Base-by-base conservation (phyloP, 2,113 vertebrate genomes). In the Laterallus jamaicensis region DNA sequence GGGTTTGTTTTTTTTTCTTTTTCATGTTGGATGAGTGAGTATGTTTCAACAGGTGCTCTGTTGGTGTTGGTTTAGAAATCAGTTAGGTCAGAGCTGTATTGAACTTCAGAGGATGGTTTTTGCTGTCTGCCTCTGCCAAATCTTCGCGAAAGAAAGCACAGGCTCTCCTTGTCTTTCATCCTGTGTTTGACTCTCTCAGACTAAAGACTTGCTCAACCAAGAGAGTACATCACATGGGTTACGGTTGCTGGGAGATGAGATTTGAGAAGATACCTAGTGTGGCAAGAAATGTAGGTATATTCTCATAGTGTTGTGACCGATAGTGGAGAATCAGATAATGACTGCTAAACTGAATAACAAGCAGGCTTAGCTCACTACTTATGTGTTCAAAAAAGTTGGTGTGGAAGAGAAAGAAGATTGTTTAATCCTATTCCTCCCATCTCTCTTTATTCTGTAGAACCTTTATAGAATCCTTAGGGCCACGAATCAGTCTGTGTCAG, bases 41-140 rank as follows among this genome's bases (percentile, higher is more conserved):
- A 28, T 89, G n/a, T 92, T 96, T 86, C 63, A 88, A 52, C 50
- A 70, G 59, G 37, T 93, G 40, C 25, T 86, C 44, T 32, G 15
- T 62, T 86, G 68, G 44, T 37, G 13, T 24, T 59, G 25, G 19
- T 82, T 88, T 93, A 86, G 82, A 90, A 92, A 94, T 76, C 31
- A 18, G 50, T 70, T 74, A 82, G 75, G 87, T 95, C 47, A 75
- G 64, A 73, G 35, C 52, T 28, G 12, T 44, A 64, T 17, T 92
- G 79, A 92, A 71, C 56, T 94, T 92, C 73, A 84, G 85, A 92
- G 60, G 52, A 40, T 80, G 75, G 5, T 60, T 91, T 91, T 92
- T 90, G 47, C 78, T 95, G 8, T 94, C 55, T 88, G 91, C 29
- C 26, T 78, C 29, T 93, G 83, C 77, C 54, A 91, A 68, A 56